Conservation (phyloP, 2,113 vertebrate species). For the Larimichthys polyactis region DNA sequence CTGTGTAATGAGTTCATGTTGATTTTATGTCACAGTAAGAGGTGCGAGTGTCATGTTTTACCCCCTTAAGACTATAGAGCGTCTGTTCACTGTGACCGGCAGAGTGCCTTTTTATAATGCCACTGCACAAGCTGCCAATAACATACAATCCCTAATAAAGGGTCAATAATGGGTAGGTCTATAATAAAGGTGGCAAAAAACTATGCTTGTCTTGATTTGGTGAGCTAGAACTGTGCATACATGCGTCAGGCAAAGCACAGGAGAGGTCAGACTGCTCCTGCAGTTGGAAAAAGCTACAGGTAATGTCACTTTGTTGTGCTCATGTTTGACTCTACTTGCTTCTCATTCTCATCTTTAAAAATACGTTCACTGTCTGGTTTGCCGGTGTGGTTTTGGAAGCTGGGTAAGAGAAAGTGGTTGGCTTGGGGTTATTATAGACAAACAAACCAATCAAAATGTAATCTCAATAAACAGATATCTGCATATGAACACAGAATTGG, state of each 20-base stretch:
- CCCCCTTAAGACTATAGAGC: neutral
- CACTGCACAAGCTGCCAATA: neutral
- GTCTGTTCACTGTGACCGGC: neutral
- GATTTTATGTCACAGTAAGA: conserved; percentile 25
- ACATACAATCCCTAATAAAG: neutral
- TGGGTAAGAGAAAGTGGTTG: neutral
- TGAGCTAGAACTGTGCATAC: neutral
- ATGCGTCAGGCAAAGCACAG: neutral
- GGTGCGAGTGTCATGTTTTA: neutral
- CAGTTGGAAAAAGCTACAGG: neutral
- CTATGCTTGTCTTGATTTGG: neutral
- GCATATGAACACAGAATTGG: too few species aligned
- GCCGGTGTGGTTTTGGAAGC: neutral
- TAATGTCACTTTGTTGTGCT: neutral
- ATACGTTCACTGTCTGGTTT: neutral
- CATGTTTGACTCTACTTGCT: neutral
- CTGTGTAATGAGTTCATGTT: conserved; percentile 24
- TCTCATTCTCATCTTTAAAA: neutral
- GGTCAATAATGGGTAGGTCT: neutral
- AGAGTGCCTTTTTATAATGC: neutral
- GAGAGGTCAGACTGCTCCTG: neutral
- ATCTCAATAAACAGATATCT: too few species aligned
- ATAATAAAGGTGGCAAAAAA: neutral
- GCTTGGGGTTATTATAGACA: too few species aligned
- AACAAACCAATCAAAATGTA: neutral